These are phyloP conservation scores for Propsilocerus akamusi DNA, from an alignment of 1,140 invertebrate species.

Conservation along the genomic window DNA sequence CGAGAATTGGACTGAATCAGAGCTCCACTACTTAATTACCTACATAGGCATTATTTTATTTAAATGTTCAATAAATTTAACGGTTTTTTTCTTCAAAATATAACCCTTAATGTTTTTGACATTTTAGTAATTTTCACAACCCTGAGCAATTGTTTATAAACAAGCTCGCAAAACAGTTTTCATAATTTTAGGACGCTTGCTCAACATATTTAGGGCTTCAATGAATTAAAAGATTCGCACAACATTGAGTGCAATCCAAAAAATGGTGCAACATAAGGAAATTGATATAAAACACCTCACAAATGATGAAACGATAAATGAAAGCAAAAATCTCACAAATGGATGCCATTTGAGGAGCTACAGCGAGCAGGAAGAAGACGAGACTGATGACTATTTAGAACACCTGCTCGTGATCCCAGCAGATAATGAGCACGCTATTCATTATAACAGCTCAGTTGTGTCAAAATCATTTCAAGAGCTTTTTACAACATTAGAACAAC, in stretches of 20 bases:
- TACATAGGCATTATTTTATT: too few species aligned
- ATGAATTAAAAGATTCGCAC: neutral
- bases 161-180: too few species aligned
- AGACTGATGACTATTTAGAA: neutral
- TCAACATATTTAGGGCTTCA: too few species aligned
- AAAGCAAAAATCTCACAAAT: neutral
- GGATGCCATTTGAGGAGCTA: too few species aligned
- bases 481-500: neutral
- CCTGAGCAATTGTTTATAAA: too few species aligned
- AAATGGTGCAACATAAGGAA: neutral
- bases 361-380: neutral
- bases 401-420: neutral
- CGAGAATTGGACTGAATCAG: conserved; percentile 5
- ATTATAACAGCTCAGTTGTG: neutral
- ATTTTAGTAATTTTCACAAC: conserved; percentile 5
- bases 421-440: neutral
- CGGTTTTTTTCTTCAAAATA: too few species aligned
- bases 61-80: too few species aligned
- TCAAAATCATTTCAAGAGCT: neutral
- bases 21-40: conserved; percentile 4
- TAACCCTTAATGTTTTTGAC: too few species aligned
- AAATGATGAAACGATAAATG: neutral
- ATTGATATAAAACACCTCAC: neutral
- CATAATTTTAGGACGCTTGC: too few species aligned
- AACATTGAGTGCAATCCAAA: neutral